phyloP scores from a whole-genome alignment of 1,140 invertebrate species.

The Ylistrum balloti region DNA sequence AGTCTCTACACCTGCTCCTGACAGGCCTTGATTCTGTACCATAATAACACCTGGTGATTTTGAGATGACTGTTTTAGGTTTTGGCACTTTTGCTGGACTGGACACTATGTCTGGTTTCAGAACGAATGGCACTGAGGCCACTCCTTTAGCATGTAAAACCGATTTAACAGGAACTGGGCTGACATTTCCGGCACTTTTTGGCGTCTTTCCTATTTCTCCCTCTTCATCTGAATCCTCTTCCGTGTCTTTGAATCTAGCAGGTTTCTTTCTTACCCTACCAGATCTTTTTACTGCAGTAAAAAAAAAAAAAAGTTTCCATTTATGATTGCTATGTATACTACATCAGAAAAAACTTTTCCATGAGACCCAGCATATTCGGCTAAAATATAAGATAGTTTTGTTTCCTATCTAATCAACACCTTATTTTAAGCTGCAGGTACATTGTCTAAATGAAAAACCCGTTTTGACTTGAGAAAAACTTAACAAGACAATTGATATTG shows the following conservation, averaged over 20 bases:
- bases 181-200: conserved; percentile 41
- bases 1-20: not conserved
- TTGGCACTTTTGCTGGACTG: conserved; percentile 43
- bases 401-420: no score
- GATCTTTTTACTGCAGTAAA: conserved; percentile 64
- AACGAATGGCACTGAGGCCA: not conserved
- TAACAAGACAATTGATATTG: no score
- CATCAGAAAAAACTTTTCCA: no score
- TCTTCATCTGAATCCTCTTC: conserved; percentile 52
- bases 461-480: no score
- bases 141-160: not conserved
- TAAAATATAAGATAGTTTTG: no score
- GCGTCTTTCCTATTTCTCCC: conserved; percentile 51
- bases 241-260: conserved; percentile 64
- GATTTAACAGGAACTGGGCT: not conserved
- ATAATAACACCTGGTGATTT: not conserved
- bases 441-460: no score
- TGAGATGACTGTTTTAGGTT: not conserved
- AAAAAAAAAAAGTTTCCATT: no score
- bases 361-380: no score
- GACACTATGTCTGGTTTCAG: conserved; percentile 30
- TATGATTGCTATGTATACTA: no score
- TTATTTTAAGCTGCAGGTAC: no score
- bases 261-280: conserved; percentile 68
- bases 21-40: not conserved